These are phyloP conservation scores for Lottia scabra DNA, from an alignment of 2,888 invertebrate genomes.

Conservation along the genomic window DNA sequence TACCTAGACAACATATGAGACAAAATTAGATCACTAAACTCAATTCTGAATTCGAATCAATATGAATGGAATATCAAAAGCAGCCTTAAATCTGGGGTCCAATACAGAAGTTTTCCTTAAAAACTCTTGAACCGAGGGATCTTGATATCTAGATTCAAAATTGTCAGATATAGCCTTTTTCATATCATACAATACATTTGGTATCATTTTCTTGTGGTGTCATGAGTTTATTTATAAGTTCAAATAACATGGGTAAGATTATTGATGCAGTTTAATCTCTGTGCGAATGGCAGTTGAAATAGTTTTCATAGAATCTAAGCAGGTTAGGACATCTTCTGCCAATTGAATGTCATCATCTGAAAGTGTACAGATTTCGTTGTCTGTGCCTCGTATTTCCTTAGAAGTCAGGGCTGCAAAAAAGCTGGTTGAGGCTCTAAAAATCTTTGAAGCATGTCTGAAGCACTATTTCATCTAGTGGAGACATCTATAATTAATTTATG, in stretches of 20 bases:
- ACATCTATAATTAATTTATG: neutral
- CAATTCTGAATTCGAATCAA: no score
- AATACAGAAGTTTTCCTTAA: neutral
- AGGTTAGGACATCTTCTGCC: neutral
- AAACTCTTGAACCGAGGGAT: no score
- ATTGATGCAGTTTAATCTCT: neutral
- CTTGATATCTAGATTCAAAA: no score
- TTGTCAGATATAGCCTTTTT: no score
- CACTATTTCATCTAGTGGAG: neutral
- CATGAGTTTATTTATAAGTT: neutral
- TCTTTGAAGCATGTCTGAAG: neutral
- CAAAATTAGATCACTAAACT: no score
- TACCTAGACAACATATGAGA: no score
- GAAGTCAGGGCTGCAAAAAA: neutral
- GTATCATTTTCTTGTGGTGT: no score
- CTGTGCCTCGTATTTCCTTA: neutral
- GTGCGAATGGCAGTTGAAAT: neutral
- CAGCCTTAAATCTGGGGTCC: neutral
- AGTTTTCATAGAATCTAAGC: neutral
- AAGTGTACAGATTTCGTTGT: neutral
- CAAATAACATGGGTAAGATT: neutral
- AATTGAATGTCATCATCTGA: neutral
- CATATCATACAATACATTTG: no score
- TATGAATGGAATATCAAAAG: no score
- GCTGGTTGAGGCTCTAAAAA: neutral